Evolutionary conservation across 2,797 vertebrate genomes (phyloP), one percentile per base, ranked within the genome.

Genomic region (Tolypeutes matacus): DNA sequence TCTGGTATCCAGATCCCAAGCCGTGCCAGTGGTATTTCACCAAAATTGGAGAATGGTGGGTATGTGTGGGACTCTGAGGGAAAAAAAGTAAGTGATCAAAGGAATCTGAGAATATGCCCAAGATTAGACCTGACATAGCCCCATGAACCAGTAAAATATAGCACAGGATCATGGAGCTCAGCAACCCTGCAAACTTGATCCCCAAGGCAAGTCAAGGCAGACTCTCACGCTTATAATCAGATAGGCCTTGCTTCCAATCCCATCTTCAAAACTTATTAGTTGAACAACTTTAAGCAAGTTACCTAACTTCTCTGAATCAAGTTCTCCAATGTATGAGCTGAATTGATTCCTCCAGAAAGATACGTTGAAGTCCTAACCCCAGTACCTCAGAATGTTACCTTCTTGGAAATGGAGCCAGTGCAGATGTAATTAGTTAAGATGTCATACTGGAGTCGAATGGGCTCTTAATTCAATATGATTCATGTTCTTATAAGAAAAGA

Each of bases 131-230:
- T 42, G 6, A 5, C 6, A 29, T 2, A 18, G 2, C 13, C 23
- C 20, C 1, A 0, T 2, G 4, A n/a, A 14, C 64, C 53, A 21
- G 18, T 8, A 11, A 15, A 87, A 8, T 73, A 51, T 1, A 1
- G 8, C 5, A 7, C 1, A 3, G 39, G 18, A 3, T 12, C 25
- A 1, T 25, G 3, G 15, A 65, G 58, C 23, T 70, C 58, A 77
- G 51, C 17, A 27, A 29, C 25, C 25, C 31, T 51, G 5, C 53
- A 62, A 31, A 18, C n/a, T 49, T 80, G 58, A 39, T n/a, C 20
- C 73, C 56, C 20, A 34, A 27, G 2, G 34, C 39, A 27, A 34
- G 31, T 23, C 1, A 3, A 31, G 20, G 3, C n/a, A 46, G 34
- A 31, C 29, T 29, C 29, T 36, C 14, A 0, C 73, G 1, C 27